A percentile compares a stretch with the other conserved stretches of the same genome.
phyloP scores from a whole-genome alignment of 2,113 vertebrate species.

The Melierax canorus region DNA sequence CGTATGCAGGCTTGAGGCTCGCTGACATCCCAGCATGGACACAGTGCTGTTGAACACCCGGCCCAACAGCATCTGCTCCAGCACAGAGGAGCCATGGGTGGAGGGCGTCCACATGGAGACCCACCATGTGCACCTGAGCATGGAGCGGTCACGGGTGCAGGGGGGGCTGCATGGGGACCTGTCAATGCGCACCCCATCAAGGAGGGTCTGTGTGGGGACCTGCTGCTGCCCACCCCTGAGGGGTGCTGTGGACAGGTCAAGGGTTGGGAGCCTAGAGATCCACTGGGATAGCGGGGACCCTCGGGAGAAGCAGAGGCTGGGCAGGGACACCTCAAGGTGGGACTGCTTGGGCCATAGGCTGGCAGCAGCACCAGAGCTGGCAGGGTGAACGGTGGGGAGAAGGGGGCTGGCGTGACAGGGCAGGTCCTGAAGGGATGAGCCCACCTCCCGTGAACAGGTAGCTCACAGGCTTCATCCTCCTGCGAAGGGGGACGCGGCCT shows the following conservation, averaged over 20 bases:
- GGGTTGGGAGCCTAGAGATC: not conserved
- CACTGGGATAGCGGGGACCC: not conserved
- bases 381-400: not conserved
- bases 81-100: not conserved
- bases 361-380: not conserved
- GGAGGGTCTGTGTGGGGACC: not conserved
- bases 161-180: not conserved
- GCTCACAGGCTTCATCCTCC: fast-evolving
- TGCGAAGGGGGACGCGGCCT: fast-evolving
- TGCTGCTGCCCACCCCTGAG: not conserved
- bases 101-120: not conserved
- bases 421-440: not conserved
- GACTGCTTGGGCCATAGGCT: not conserved
- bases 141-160: not conserved
- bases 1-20: no score
- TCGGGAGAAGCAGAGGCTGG: not conserved
- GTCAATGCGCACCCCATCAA: not conserved
- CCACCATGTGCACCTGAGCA: not conserved
- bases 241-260: not conserved
- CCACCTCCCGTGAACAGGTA: not conserved
- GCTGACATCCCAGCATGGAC: no score
- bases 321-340: not conserved
- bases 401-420: not conserved
- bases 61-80: not conserved
- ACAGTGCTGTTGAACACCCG: no score